These are phyloP conservation scores for Austrofundulus limnaeus DNA, from an alignment of 2,113 vertebrate genomes.

Conservation along the genomic window DNA sequence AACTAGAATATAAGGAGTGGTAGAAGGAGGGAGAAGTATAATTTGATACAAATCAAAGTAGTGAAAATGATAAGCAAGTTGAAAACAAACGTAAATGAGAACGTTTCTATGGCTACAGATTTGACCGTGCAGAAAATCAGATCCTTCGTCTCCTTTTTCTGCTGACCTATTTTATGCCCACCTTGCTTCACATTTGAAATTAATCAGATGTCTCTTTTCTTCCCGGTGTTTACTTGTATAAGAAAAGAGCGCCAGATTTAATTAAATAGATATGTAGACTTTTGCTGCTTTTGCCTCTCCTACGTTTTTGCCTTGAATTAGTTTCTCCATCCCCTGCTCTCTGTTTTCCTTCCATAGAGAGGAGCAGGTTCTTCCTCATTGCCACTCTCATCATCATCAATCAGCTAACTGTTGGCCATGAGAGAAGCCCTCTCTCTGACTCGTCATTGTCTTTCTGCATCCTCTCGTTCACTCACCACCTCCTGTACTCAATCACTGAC, in stretches of 20 bases:
- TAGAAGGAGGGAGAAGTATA: background rate
- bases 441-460: conserved; percentile 63
- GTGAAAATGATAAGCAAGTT: background rate
- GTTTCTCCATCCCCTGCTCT: conserved; percentile 24
- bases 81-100: conserved; percentile 1
- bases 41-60: background rate
- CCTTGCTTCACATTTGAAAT: conserved; percentile 27
- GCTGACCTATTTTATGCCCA: background rate
- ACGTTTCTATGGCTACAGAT: background rate
- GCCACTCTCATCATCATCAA: conserved; percentile 75
- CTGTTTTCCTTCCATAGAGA: conserved; percentile 25
- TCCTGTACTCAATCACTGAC: conserved; percentile 59
- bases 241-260: conserved; percentile 41
- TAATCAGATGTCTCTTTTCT: conserved; percentile 31
- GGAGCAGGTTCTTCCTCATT: conserved; percentile 69
- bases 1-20: conserved; percentile 14
- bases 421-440: conserved; percentile 61
- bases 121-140: conserved; percentile 16
- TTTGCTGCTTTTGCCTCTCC: conserved; percentile 20
- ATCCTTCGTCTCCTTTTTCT: conserved; percentile 1
- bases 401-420: conserved; percentile 65
- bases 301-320: conserved; percentile 14
- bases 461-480: conserved; percentile 42
- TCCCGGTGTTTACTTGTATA: conserved; percentile 45
- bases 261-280: conserved; percentile 49